phyloP scores from a whole-genome alignment of 2,888 invertebrate species.

The Netelia melanura region DNA sequence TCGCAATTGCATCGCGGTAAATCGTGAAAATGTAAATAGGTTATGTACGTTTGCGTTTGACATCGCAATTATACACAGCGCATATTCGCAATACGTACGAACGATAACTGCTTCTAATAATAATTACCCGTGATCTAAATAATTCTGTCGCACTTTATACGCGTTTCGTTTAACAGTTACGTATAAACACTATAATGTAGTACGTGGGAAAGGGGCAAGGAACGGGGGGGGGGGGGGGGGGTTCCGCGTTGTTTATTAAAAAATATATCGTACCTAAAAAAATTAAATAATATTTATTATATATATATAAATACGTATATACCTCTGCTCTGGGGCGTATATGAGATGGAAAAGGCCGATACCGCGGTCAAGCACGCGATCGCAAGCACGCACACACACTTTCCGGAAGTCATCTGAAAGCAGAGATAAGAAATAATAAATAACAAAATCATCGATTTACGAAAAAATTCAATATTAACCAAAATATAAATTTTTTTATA shows the following conservation, averaged over 20 bases:
- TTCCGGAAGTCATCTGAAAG: conserved; percentile 82
- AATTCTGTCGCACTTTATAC: background rate
- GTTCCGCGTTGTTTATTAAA: background rate
- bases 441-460: conserved; percentile 6
- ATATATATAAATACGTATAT: conserved; percentile 61
- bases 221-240: background rate
- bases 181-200: background rate
- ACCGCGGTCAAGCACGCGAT: conserved; percentile 77
- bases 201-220: background rate
- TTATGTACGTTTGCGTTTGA: too few species aligned
- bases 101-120: background rate
- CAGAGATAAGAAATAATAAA: conserved; percentile 51
- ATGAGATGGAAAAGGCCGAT: conserved; percentile 78
- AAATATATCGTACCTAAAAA: background rate
- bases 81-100: background rate
- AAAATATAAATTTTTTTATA: background rate
- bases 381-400: conserved; percentile 75
- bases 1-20: too few species aligned
- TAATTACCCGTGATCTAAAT: background rate
- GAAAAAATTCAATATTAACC: background rate
- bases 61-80: too few species aligned
- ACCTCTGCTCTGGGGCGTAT: conserved; percentile 76
- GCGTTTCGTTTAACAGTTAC: background rate
- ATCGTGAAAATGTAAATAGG: too few species aligned
- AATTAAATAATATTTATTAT: conserved; percentile 18